Evolutionary conservation across 2,888 invertebrate genomes (phyloP).

Genomic region (Pseudoips prasinana): DNA sequence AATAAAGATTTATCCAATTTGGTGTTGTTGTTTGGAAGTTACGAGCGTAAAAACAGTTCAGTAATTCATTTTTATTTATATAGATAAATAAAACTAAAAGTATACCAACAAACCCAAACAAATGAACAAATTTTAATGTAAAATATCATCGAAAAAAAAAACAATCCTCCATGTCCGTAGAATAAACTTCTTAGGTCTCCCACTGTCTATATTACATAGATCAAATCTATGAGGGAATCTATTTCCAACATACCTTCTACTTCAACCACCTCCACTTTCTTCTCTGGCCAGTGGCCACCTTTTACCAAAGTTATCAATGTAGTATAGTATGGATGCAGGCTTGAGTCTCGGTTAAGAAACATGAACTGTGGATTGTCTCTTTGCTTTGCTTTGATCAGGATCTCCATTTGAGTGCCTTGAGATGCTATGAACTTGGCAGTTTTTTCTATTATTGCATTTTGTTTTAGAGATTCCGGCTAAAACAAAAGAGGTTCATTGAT

Average conservation of each 20-base stretch:
- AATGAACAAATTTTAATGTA: no score
- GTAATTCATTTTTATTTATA: no score
- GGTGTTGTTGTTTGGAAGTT: no score
- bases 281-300: slow-evolving; percentile 67
- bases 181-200: no score
- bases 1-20: no score
- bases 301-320: slow-evolving; percentile 80
- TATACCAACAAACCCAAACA: no score
- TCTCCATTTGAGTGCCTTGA: slow-evolving; percentile 99
- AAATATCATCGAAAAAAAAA: no score
- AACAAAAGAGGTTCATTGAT: slow-evolving; percentile 11
- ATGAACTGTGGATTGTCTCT: slow-evolving; percentile 95
- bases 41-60: no score
- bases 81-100: no score
- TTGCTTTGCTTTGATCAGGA: slow-evolving; percentile 98
- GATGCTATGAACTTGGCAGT: slow-evolving; percentile 93
- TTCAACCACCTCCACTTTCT: slow-evolving; percentile 47
- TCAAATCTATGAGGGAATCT: no score
- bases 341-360: slow-evolving; percentile 93
- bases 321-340: slow-evolving; percentile 94
- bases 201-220: no score
- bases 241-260: slow-evolving; percentile 52
- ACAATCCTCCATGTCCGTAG: no score
- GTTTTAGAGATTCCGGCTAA: slow-evolving; percentile 93
- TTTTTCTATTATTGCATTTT: slow-evolving; percentile 97